Evolutionary conservation across 2,113 vertebrate genomes (phyloP), one percentile per base, ranked within the genome.

Genomic region (Electrona antarctica): DNA sequence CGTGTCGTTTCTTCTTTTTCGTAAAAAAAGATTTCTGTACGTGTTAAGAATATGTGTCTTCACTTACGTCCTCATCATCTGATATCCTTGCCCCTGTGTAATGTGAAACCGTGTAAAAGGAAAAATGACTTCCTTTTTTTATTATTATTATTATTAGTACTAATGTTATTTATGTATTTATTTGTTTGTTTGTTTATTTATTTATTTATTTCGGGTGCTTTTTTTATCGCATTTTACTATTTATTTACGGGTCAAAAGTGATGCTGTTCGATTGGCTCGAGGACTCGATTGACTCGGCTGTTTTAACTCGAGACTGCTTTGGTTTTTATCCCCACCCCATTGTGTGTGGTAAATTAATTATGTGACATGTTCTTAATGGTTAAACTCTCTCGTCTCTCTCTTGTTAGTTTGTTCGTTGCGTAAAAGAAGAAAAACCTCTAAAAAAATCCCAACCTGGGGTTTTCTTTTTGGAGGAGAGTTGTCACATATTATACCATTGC

Each of bases 401-500:
- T 21, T 87, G 87, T 92, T 87, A 86, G 85, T 91, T 91, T 87
- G 88, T 91, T 90, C 87, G 89, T 94, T 90, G 92, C 84, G 91
- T 94, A 88, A 41, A 21, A 21, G 2, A 2, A 21, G 2, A 21
- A 21, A 21, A 92, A 93, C 93, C 94, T 95, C 93, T 92, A 90
- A 94, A 89, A 21, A 21, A 21, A 21, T 88, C 88, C 88, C 88
- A 86, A 41, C 89, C 90, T 93, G 71, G 79, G 64, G 84, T 87
- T 95, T 93, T 93, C 21, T 21, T 21, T 21, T 21, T 21, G 21
- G 87, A 92, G 94, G 93, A 93, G 93, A 93, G 89, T 89, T 21
- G 90, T 95, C 94, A 94, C n/a, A n/a, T n/a, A n/a, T n/a, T 90
- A 86, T 92, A 92, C 87, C 95, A 94, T 96, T 96, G 96, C 96